Evolutionary conservation across 2,888 invertebrate genomes (phyloP), one percentile per base, ranked within the genome.

Genomic region (Melanargia galathea): DNA sequence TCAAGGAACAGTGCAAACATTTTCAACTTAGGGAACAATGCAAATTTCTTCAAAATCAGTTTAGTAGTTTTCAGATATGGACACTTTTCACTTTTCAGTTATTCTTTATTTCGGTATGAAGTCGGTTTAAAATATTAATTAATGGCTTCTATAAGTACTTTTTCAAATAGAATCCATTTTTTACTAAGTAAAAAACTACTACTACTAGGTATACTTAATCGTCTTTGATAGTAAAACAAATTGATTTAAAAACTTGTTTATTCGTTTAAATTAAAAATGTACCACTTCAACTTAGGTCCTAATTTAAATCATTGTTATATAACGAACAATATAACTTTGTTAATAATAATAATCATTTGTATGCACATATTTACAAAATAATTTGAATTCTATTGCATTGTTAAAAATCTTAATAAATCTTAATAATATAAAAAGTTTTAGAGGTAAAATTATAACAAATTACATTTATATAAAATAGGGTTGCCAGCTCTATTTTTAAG

Each of bases 321-420:
- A 69, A 69, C 66, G 59, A 71, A 70, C 65, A 67, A 72, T 74
- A 76, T 66, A 65, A 76, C 58, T 75, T 78, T 78, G 78, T 81
- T 80, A 80, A 79, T 80, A 80, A 78, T 83, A 79, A 77, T 80
- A 77, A 76, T 81, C 65, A 74, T 75, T 74, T 83, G 83, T 90
- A 89, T 89, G 87, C 89, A 90, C 89, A 90, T 90, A 90, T 90
- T 90, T 90, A 90, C 90, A 90, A 87, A 84, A 83, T 70, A 71
- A 73, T 61, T 68, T 68, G 72, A 81, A 77, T 74, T 76, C 73
- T 79, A 84, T 86, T 84, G 78, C 79, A 76, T 80, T 77, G 67
- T 65, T 68, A 71, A 67, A 62, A 60, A 56, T 61, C 57, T 64
- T 66, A 63, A n/a, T n/a, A n/a, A n/a, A n/a, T n/a, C n/a, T n/a